Conservation (phyloP, 2,113 vertebrate genomes). For the Strigops habroptila region DNA sequence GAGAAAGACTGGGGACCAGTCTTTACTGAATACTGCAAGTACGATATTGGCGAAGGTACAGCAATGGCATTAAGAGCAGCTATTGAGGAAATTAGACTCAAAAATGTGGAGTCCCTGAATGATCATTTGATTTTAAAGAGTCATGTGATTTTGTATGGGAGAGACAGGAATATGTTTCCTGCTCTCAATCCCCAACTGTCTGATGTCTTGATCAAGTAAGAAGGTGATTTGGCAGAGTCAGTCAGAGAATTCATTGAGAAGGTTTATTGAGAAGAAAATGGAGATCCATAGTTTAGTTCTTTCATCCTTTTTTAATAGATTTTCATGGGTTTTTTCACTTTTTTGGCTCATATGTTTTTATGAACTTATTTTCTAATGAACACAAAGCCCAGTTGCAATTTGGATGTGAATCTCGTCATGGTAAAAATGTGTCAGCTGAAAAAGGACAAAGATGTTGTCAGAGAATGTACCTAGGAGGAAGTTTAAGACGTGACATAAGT, state of each 20-base stretch:
- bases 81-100: neutral
- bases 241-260: neutral
- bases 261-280: neutral
- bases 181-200: neutral
- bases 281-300: neutral
- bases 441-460: neutral
- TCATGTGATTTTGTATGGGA: neutral
- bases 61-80: neutral
- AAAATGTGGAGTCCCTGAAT: neutral
- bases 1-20: neutral
- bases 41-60: neutral
- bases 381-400: neutral
- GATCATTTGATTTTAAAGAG: neutral
- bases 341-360: neutral
- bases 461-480: neutral
- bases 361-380: neutral
- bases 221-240: neutral
- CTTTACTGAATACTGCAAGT: neutral
- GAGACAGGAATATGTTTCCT: neutral
- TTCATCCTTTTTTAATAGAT: neutral
- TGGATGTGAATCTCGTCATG: neutral
- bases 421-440: neutral
- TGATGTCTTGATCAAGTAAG: neutral
- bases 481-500: neutral
- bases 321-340: neutral